Percentiles rank a stretch among this genome's conserved stretches.
Evolutionary conservation across 2,888 invertebrate genomes (phyloP).

Genomic region (Caenorhabditis angaria): DNA sequence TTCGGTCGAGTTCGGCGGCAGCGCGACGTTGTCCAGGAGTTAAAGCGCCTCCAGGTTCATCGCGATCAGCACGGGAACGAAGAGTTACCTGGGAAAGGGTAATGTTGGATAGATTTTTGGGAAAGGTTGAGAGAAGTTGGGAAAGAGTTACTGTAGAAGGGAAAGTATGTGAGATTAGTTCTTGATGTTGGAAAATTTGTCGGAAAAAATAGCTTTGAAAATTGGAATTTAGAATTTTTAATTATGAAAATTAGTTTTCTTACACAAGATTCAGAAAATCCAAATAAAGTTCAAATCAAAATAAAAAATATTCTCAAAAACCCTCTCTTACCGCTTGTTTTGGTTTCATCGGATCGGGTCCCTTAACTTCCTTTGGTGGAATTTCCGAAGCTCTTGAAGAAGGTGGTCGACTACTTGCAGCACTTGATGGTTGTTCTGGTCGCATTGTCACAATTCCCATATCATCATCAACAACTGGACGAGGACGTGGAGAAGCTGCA

Average conservation of each 20-base stretch:
- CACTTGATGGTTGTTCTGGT: conserved; percentile 19
- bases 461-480: conserved; percentile 63
- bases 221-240: no score
- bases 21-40: conserved; percentile 69
- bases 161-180: no score
- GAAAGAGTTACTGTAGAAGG: no score
- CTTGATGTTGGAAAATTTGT: no score
- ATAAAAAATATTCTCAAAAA: no score
- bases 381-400: conserved; percentile 47
- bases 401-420: conserved; percentile 29
- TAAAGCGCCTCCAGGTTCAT: conserved; percentile 53
- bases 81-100: conserved; percentile 56
- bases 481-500: conserved; percentile 42
- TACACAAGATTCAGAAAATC: no score
- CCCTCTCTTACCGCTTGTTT: conserved; percentile 55
- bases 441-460: conserved; percentile 64
- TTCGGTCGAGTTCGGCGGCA: conserved; percentile 68
- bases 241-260: no score
- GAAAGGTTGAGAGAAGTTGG: no score
- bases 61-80: conserved; percentile 54
- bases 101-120: no score
- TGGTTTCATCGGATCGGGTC: conserved; percentile 68
- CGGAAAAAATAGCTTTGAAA: no score
- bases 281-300: no score
- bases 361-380: conserved; percentile 46